Evolutionary conservation across 2,888 invertebrate genomes (phyloP), one percentile per base, ranked within the genome.

Genomic region (Adela reaumurella): DNA sequence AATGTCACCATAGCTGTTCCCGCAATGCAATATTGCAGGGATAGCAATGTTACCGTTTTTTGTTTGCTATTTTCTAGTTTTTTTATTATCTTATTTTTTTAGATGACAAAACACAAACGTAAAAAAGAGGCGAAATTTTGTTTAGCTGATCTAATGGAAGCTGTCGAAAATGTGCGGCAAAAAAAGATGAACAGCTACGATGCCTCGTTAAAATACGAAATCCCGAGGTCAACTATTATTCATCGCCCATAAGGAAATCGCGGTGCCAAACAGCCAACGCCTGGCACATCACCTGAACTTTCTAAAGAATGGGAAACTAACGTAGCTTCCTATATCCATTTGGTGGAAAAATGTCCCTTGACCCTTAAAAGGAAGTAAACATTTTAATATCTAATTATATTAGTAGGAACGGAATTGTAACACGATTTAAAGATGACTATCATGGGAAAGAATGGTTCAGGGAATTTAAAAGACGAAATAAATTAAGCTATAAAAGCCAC

Each of bases 401-500:
- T 24, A 4, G 24, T 6, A 24, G 24, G 10, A 28, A 46, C 16
- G 29, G 46, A 28, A 17, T 46, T 24, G 29, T 28, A 6, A 24
- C 24, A 24, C 43, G 5, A 16, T 42, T 42, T 17, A 42, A 42
- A 10, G 17, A 42, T 42, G 43, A 17, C 28, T 17, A 47, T 2
- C 49, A 45, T 8, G 51, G 51, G 29, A 41, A 49, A 41, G 47
- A 51, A n/a, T 49, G 49, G 49, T 49, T 49, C 19, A 5, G 2
- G 42, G 45, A n/a, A 18, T 51, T 51, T 45, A 29, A 24, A 19
- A 47, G 45, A 43, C 43, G 51, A 20, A 46, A 51, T 43, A 24
- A 24, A 24, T 24, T 24, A 24, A 24, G 24, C 17, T 58, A 43
- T 58, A 60, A 52, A 57, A 50, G 46, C 54, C 55, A 17, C 54